Evolutionary conservation across 2,888 invertebrate genomes (phyloP).

Genomic region (Cremastinae sp.): DNA sequence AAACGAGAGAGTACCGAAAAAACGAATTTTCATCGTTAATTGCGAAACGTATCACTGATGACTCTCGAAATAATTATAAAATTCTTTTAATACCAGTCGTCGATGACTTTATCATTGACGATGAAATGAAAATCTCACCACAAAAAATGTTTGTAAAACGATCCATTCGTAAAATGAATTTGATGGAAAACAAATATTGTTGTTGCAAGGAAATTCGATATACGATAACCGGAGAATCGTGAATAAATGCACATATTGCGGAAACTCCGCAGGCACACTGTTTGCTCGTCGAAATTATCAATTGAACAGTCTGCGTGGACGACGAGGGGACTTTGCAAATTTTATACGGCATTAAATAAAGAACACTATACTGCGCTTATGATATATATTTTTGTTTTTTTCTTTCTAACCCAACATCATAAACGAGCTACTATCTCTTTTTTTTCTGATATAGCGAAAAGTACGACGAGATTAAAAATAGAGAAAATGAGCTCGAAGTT

Average conservation of each 20-base stretch:
- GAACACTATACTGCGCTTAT: too few species aligned
- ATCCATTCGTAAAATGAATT: background rate
- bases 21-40: too few species aligned
- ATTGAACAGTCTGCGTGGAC: background rate
- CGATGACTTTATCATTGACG: too few species aligned
- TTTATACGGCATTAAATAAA: too few species aligned
- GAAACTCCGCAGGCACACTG: conserved; percentile 3
- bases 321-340: background rate
- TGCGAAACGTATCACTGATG: too few species aligned
- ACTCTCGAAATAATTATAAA: too few species aligned
- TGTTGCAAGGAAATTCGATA: background rate
- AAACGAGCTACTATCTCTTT: too few species aligned
- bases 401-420: conserved; percentile 25
- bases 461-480: conserved; percentile 18
- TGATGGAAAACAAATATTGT: conserved; percentile 1
- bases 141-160: too few species aligned
- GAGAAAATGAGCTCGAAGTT: conserved; percentile 29
- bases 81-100: too few species aligned
- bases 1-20: conserved; percentile 2
- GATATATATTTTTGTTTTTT: background rate
- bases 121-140: too few species aligned
- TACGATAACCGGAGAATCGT: background rate
- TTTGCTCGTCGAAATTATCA: conserved; percentile 33
- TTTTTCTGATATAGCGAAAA: too few species aligned
- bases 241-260: background rate